Conservation (phyloP, 2,797 vertebrate genomes). For the Macropodus opercularis region DNA sequence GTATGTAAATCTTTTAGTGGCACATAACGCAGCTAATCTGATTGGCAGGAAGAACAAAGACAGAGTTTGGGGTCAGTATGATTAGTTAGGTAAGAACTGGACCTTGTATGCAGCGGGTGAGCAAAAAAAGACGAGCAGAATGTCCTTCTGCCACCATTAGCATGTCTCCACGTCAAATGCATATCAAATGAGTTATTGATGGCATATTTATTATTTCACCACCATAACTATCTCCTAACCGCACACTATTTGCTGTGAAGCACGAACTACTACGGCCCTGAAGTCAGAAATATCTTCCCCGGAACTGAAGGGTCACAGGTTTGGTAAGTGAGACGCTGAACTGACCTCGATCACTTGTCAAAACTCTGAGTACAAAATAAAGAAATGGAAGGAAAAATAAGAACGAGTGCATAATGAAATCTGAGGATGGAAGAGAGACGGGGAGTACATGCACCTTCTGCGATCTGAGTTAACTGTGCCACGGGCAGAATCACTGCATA, state of each 20-base stretch:
- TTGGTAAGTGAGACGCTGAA: neutral
- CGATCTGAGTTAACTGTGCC: constrained; percentile 44
- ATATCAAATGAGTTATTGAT: neutral
- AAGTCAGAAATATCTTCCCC: neutral
- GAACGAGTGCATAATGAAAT: constrained; percentile 29
- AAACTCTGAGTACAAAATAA: constrained; percentile 3
- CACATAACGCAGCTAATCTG: neutral
- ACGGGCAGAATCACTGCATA: constrained; percentile 63
- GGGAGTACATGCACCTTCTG: constrained; percentile 29
- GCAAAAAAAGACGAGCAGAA: no score
- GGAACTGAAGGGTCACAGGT: constrained; percentile 1
- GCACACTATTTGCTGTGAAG: neutral
- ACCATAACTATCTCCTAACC: neutral
- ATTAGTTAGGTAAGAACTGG: no score
- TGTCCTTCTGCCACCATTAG: neutral
- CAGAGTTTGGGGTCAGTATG: neutral
- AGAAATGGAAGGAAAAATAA: neutral
- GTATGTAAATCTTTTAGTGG: no score
- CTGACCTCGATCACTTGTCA: neutral
- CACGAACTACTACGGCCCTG: neutral
- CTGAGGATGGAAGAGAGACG: constrained; percentile 39
- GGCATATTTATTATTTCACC: neutral
- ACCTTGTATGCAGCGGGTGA: no score
- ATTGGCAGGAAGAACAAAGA: no score
- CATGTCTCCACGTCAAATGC: neutral